phyloP scores from a whole-genome alignment of 1,140 invertebrate genomes.

The Tribolium madens region DNA sequence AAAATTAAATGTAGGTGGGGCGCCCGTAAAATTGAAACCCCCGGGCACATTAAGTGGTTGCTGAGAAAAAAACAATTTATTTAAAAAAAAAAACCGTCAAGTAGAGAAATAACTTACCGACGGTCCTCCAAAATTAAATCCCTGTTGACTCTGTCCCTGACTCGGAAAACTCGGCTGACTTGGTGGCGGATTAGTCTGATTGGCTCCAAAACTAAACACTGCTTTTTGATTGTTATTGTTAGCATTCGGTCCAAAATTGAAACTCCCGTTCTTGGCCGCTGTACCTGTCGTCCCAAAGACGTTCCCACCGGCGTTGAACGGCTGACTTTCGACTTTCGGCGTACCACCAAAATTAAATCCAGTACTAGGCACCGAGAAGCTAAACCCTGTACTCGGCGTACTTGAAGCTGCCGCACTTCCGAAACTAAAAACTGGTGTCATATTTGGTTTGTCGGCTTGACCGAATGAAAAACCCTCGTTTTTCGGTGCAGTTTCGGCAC shows the following conservation, averaged over 20 bases:
- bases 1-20: constrained; percentile 57
- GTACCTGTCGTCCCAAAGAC: constrained; percentile 8
- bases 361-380: background rate
- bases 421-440: constrained; percentile 10
- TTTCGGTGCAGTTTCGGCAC: background rate
- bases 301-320: background rate
- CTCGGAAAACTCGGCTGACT: background rate
- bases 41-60: constrained; percentile 35
- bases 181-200: constrained; percentile 30
- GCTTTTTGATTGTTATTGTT: constrained; percentile 54
- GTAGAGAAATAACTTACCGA: constrained; percentile 49
- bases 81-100: background rate
- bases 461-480: constrained; percentile 28
- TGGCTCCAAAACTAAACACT: constrained; percentile 58
- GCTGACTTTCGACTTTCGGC: constrained; percentile 10
- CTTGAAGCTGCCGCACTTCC: background rate
- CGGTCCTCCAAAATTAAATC: constrained; percentile 55
- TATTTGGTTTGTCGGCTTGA: constrained; percentile 6
- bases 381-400: constrained; percentile 14
- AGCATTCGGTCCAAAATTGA: constrained; percentile 59
- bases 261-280: constrained; percentile 52
- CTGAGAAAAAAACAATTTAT: background rate
- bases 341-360: constrained; percentile 41
- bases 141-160: constrained; percentile 21
- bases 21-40: constrained; percentile 55